phyloP scores from a whole-genome alignment of 2,888 invertebrate species.

The Hoplodrina ambigua region DNA sequence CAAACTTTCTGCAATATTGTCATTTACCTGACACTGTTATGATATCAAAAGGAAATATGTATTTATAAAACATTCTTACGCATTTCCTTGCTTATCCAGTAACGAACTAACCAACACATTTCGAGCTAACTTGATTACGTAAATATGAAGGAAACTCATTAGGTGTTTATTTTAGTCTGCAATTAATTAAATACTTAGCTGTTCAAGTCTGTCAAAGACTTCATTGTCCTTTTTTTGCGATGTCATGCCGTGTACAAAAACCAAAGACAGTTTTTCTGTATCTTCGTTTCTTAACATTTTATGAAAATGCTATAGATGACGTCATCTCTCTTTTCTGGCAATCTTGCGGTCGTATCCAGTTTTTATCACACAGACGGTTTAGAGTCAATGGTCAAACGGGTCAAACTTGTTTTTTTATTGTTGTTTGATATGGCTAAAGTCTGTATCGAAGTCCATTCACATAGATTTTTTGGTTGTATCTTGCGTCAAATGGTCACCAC shows the following conservation, averaged over 20 bases:
- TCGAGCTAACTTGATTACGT: neutral
- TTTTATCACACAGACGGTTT: neutral
- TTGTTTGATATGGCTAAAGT: neutral
- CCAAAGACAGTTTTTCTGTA: neutral
- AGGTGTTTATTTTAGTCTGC: constrained; percentile 1
- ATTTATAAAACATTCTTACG: neutral
- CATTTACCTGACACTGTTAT: neutral
- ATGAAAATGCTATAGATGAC: neutral
- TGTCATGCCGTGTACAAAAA: neutral
- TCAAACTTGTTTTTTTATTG: neutral
- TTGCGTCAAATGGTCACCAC: neutral
- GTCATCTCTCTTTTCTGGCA: neutral
- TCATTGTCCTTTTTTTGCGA: neutral
- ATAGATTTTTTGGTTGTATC: neutral
- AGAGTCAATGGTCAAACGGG: neutral
- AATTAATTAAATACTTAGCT: neutral
- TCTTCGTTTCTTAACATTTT: neutral
- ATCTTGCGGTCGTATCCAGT: neutral
- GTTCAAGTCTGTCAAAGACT: neutral
- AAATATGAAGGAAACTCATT: neutral
- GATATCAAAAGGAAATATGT: constrained; percentile 2
- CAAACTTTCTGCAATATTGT: neutral
- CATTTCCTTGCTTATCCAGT: constrained; percentile 1
- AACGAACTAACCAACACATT: neutral
- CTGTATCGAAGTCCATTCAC: constrained; percentile 10